Conservation (phyloP, 2,888 invertebrate species). For the Cheilosia grossa region DNA sequence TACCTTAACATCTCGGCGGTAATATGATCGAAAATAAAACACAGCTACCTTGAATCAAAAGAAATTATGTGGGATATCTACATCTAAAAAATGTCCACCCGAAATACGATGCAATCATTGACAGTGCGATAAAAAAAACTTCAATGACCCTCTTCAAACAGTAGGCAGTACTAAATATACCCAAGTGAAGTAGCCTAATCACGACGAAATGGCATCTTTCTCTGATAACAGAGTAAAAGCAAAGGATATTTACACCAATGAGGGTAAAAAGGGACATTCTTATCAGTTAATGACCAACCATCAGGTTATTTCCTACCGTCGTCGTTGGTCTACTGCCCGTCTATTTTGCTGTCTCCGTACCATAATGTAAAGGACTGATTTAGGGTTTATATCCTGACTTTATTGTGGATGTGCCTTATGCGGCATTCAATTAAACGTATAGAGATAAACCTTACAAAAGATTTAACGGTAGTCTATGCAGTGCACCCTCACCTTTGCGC, state of each 20-base stretch:
- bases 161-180: neutral
- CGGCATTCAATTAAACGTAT: slow-evolving; percentile 6
- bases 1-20: too few species aligned
- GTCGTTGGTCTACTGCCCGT: neutral
- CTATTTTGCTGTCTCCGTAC: neutral
- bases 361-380: slow-evolving; percentile 24
- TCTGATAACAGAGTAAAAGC: slow-evolving; percentile 24
- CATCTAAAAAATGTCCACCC: neutral
- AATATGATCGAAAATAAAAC: too few species aligned
- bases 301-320: slow-evolving; percentile 8
- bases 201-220: slow-evolving; percentile 29
- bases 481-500: neutral
- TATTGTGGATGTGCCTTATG: neutral
- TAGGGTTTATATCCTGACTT: slow-evolving; percentile 25
- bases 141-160: slow-evolving; percentile 30
- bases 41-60: too few species aligned
- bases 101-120: neutral
- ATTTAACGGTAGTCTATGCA: neutral
- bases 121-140: slow-evolving; percentile 5
- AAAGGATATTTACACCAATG: slow-evolving; percentile 27
- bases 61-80: neutral
- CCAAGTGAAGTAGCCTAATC: slow-evolving; percentile 21
- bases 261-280: slow-evolving; percentile 38
- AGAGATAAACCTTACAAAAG: neutral
- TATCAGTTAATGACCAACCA: slow-evolving; percentile 50